A percentile compares a stretch with the other conserved stretches of the same genome.
These are phyloP conservation scores for Stegana nigrithorax DNA, from an alignment of 2,888 invertebrate species.

Conservation along the genomic window DNA sequence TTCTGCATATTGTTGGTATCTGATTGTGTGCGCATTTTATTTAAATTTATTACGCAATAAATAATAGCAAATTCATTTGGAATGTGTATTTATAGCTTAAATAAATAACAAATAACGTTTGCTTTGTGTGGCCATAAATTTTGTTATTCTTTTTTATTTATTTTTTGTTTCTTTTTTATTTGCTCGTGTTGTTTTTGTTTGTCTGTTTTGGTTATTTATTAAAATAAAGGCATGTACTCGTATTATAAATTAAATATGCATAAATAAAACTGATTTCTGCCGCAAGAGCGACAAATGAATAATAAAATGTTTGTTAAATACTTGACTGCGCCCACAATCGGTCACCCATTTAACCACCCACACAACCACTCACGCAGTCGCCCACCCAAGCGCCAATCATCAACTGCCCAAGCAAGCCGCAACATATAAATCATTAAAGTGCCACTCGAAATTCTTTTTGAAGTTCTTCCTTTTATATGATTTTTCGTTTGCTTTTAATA, in stretches of 20 bases:
- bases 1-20: slow-evolving; percentile 20
- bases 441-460: slow-evolving; percentile 1
- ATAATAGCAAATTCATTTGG: slow-evolving; percentile 44
- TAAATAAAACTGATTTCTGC: slow-evolving; percentile 42
- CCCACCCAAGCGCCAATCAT: too few species aligned
- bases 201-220: slow-evolving; percentile 52
- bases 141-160: slow-evolving; percentile 51
- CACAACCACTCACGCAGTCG: neutral
- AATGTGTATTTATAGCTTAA: slow-evolving; percentile 58
- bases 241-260: slow-evolving; percentile 52
- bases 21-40: neutral
- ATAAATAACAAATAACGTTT: slow-evolving; percentile 53
- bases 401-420: too few species aligned
- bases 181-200: too few species aligned
- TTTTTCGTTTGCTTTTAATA: too few species aligned
- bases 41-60: slow-evolving; percentile 16
- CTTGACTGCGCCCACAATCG: too few species aligned
- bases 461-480: neutral
- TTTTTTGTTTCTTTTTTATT: too few species aligned
- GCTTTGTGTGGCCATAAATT: slow-evolving; percentile 50
- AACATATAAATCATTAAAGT: slow-evolving; percentile 2
- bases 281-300: slow-evolving; percentile 32
- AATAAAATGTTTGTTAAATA: slow-evolving; percentile 33
- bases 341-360: neutral
- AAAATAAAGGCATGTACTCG: slow-evolving; percentile 4